Evolutionary conservation across 1,140 invertebrate genomes (phyloP), one percentile per base, ranked within the genome.

Genomic region (Myzus persicae): DNA sequence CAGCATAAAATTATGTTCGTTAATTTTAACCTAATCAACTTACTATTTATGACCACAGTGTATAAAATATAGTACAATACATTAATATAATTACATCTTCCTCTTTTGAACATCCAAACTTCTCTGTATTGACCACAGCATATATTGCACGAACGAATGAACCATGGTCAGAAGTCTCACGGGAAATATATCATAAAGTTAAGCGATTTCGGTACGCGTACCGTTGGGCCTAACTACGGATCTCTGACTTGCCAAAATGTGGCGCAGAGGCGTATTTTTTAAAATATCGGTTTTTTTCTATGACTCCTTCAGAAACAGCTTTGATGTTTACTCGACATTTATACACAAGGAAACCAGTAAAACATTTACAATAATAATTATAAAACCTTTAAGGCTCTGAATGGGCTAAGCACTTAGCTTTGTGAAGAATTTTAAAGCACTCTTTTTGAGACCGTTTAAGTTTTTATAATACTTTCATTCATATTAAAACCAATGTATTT

Each of bases 331-430:
- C n/a, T n/a, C 9, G 87, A 88, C 87, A 48, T 48, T 48, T 36
- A 88, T 48, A 85, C n/a, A 46, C 31, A 48, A 88, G 7, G 1
- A 48, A 36, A 88, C 6, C n/a, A 88, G 48, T 46, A 38, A 88
- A 88, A 51, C 18, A n/a, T 48, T 48, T 88, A 42, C 42, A 85
- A 85, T 44, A 88, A 88, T 88, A 88, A 88, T 88, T 48, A 85
- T 42, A 85, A 88, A 48, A 88, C n/a, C 44, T 22, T 88, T 51
- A 48, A 7, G 7, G 22, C 31, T 48, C 20, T 31, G 20, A 48
- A 88, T 42, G 44, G 8, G 2, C 7, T 48, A 46, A 87, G 87
- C 44, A 88, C 87, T 88, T 51, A 48, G 87, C n/a, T 20, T 87
- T 87, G 40, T 87, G 18, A 6, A 44, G n/a, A 46, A 88, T n/a